Evolutionary conservation across 2,113 vertebrate species (phyloP), one percentile per base, ranked within the genome.

Genomic region (Hyla sarda): DNA sequence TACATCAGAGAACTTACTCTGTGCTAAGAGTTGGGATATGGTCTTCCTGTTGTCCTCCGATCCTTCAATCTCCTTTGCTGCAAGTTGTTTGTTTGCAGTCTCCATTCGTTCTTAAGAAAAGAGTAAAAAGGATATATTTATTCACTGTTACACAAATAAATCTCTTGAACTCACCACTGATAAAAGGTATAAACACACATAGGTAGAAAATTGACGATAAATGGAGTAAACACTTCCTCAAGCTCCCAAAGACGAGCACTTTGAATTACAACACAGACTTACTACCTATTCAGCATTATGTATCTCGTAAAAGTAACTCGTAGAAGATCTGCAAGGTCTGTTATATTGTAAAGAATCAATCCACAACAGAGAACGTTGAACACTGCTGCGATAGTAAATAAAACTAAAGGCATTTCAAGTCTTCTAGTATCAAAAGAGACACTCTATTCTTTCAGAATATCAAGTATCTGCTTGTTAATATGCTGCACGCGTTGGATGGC

Each of bases 11-110:
- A 17, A 96, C 97, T 97, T 92, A 99, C 98, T 98, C 91, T 99
- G 97, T 87, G 95, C 91, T 87, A 98, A 96, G 84, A 99, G 96
- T 89, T 99, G 97, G 65, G 97, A 97, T 91, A 99, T 99, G 89
- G 97, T 98, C 92, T 98, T 98, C 85, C 96, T 95, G 93, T 97
- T 98, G 92, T 99, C 97, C 84, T 99, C 97, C 0, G 97, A 97
- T 0, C 96, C 96, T 7, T 99, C 98, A 84, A 96, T 98, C 84
- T 99, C 98, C 89, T 98, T 99, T 84, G 96, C 95, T 0, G 97
- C 95, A 0, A 99, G 96, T 88, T 99, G 98, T 91, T 99, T 99
- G 90, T 99, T 99, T 80, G 97, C 97, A 0, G 97, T 97, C 87
- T 99, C 98, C 95, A 99, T 97, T 6, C 98, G 97, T 28, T 99